phyloP scores from a whole-genome alignment of 2,797 vertebrate genomes.

The Acropternis orthonyx region DNA sequence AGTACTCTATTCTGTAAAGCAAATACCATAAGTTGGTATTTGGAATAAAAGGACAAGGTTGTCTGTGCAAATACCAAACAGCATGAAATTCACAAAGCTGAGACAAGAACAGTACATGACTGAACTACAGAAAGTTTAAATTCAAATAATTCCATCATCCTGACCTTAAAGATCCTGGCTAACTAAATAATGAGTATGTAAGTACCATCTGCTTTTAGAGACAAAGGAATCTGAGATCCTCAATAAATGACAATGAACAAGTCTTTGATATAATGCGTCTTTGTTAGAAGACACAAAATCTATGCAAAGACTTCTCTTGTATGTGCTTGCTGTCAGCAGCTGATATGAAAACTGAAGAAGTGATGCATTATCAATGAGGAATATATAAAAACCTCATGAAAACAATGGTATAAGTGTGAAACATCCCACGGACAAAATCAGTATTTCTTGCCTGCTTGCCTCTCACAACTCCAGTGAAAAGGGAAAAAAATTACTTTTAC shows the following conservation, averaged over 20 bases:
- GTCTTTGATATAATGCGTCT: background rate
- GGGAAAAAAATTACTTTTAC: background rate
- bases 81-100: background rate
- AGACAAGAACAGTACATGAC: background rate
- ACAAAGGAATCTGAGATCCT: background rate
- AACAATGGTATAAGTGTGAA: background rate
- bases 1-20: background rate
- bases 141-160: background rate
- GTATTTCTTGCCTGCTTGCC: background rate
- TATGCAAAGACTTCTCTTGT: background rate
- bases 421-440: background rate
- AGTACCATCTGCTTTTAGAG: background rate
- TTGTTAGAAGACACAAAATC: background rate
- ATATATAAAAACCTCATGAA: background rate
- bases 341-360: background rate
- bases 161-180: background rate
- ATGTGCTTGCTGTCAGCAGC: background rate
- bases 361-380: background rate
- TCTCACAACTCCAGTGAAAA: background rate
- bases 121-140: background rate
- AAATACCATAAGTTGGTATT: background rate
- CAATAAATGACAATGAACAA: background rate
- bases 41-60: background rate
- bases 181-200: background rate
- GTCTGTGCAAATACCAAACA: background rate